phyloP scores from a whole-genome alignment of 2,113 vertebrate species.

The Pristiophorus japonicus region DNA sequence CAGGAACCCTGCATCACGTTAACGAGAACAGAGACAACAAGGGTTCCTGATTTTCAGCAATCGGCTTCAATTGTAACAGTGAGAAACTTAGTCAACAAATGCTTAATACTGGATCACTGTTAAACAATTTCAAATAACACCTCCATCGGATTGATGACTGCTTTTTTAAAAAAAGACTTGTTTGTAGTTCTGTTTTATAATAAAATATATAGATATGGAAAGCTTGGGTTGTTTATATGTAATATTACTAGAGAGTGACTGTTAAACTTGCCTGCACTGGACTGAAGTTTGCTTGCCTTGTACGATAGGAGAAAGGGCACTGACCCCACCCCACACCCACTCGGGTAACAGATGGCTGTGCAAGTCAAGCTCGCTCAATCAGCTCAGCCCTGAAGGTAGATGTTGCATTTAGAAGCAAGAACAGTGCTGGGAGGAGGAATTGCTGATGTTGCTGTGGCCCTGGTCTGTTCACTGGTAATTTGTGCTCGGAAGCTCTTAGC shows the following conservation, averaged over 20 bases:
- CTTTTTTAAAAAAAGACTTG: neutral
- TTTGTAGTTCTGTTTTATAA: neutral
- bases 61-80: neutral
- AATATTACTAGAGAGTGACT: neutral
- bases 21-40: slow-evolving; percentile 52
- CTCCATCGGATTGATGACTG: neutral
- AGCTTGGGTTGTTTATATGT: neutral
- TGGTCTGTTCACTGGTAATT: neutral
- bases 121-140: neutral
- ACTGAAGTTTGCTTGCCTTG: neutral
- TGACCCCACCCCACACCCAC: neutral
- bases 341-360: neutral
- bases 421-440: neutral
- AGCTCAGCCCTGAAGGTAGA: neutral
- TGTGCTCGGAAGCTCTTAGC: neutral
- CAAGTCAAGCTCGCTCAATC: neutral
- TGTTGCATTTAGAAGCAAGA: neutral
- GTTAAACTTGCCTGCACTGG: neutral
- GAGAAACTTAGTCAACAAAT: neutral
- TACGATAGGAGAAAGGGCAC: neutral
- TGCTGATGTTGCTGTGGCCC: too few species aligned
- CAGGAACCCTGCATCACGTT: slow-evolving; percentile 66
- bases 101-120: neutral
- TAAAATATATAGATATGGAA: neutral
- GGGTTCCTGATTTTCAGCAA: slow-evolving; percentile 46